Conservation (phyloP, 2,888 invertebrate species). For the Sphinx pinastri region DNA sequence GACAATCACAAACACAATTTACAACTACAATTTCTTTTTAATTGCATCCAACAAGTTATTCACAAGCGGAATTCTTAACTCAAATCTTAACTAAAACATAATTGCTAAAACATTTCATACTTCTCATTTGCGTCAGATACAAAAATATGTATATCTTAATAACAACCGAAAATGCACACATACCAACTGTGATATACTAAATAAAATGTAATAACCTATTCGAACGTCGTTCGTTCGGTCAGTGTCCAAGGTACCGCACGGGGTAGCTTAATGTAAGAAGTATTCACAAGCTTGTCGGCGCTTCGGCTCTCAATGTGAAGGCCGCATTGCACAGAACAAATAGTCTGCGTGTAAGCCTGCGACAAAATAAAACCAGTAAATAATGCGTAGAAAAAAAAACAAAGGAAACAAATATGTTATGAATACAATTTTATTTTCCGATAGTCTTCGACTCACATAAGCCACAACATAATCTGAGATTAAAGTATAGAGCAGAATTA, state of each 20-base stretch:
- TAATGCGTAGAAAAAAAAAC: neutral
- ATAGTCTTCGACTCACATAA: too few species aligned
- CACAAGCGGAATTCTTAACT: slow-evolving; percentile 76
- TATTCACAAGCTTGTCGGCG: slow-evolving; percentile 74
- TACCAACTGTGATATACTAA: slow-evolving; percentile 70
- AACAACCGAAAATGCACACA: slow-evolving; percentile 78
- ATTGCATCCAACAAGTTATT: slow-evolving; percentile 80
- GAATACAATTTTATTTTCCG: neutral
- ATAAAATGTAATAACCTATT: slow-evolving; percentile 63
- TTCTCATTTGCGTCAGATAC: slow-evolving; percentile 71
- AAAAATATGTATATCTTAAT: slow-evolving; percentile 79
- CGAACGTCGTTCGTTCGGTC: slow-evolving; percentile 55
- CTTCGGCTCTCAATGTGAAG: slow-evolving; percentile 69
- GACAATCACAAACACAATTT: slow-evolving; percentile 27
- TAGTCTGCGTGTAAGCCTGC: slow-evolving; percentile 61
- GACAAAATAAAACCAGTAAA: slow-evolving; percentile 47
- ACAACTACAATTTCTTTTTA: slow-evolving; percentile 75
- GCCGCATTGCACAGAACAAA: slow-evolving; percentile 68
- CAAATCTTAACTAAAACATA: slow-evolving; percentile 75
- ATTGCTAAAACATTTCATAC: slow-evolving; percentile 71
- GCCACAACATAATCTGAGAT: too few species aligned
- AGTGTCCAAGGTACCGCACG: slow-evolving; percentile 64
- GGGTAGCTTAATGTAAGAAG: slow-evolving; percentile 62
- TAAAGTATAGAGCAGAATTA: too few species aligned
- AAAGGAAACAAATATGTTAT: neutral